Evolutionary conservation across 2,888 invertebrate genomes (phyloP), one percentile per base, ranked within the genome.

Genomic region (Hirtodrosophila alboralis): DNA sequence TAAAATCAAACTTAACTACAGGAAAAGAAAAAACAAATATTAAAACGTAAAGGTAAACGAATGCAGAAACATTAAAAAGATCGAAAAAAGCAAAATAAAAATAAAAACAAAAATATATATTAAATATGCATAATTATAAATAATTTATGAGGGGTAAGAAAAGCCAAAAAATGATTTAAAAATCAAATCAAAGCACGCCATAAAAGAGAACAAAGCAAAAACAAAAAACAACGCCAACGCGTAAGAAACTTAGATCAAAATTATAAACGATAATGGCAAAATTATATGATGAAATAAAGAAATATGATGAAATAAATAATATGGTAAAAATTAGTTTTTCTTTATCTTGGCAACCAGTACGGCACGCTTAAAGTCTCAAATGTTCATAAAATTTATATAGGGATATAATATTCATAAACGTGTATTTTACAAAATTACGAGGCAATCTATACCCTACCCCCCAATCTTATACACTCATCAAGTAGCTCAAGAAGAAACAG

Each of bases 1-100:
- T 83, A 85, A 86, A 85, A 84, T 86, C 81, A 75, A 86, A 86
- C 70, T 66, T 66, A 84, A 84, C 68, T 86, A 84, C 83, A 86
- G 81, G 81, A 78, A 84, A 60, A 57, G 45, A 47, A 62, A n/a
- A 61, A 45, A 75, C 26, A 59, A 44, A 66, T 45, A 70, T 47
- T 51, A 26, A 40, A 47, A 31, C 31, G 16, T 38, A 54, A 56
- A 58, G 40, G 13, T 47, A 30, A 63, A 60, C 34, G 30, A 64
- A 27, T 49, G 12, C 28, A 48, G 45, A 51, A 48, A 57, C 18
- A 44, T 27, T 3, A 2, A 43, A 33, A 51, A 9, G 10, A 16
- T 13, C 9, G 57, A 45, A 56, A 64, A 58, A 5, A 21, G 18
- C 18, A 5, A 47, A 64, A 44, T n/a, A n/a, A n/a, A 52, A 36